phyloP scores from a whole-genome alignment of 2,888 invertebrate genomes.

The Mythimna impura region DNA sequence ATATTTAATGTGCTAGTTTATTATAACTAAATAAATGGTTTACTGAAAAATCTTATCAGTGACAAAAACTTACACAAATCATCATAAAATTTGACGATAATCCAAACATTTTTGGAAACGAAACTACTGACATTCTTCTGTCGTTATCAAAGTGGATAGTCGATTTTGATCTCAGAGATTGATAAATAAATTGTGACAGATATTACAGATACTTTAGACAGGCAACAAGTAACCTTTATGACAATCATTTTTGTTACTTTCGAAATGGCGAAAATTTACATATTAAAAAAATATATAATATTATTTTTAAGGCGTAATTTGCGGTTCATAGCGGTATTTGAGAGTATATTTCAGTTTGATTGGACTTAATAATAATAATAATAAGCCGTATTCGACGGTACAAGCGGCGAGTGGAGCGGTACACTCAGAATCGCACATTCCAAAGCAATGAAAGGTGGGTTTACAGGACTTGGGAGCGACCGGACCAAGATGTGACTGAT shows the following conservation, averaged over 20 bases:
- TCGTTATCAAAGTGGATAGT: slow-evolving; percentile 24
- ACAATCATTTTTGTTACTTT: slow-evolving; percentile 60
- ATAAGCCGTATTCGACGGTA: no score
- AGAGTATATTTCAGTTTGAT: not conserved
- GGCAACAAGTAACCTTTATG: slow-evolving; percentile 57
- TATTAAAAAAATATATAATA: slow-evolving; percentile 20
- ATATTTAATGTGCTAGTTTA: no score
- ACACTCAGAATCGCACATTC: no score
- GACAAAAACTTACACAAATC: no score
- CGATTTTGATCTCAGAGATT: slow-evolving; percentile 55
- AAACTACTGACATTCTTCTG: slow-evolving; percentile 44
- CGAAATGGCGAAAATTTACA: slow-evolving; percentile 48
- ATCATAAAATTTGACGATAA: not conserved
- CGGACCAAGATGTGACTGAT: no score
- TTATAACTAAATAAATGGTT: no score
- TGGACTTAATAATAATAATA: no score
- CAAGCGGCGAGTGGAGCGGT: no score
- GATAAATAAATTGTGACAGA: slow-evolving; percentile 65
- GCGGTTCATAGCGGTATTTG: slow-evolving; percentile 19
- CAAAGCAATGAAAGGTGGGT: no score
- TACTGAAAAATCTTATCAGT: no score
- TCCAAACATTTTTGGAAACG: not conserved
- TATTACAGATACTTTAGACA: slow-evolving; percentile 51
- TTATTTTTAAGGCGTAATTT: not conserved
- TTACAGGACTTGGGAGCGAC: no score